These are phyloP conservation scores for Imbricaverruca yamaguchii DNA, from an alignment of 2,888 invertebrate genomes.

Conservation along the genomic window DNA sequence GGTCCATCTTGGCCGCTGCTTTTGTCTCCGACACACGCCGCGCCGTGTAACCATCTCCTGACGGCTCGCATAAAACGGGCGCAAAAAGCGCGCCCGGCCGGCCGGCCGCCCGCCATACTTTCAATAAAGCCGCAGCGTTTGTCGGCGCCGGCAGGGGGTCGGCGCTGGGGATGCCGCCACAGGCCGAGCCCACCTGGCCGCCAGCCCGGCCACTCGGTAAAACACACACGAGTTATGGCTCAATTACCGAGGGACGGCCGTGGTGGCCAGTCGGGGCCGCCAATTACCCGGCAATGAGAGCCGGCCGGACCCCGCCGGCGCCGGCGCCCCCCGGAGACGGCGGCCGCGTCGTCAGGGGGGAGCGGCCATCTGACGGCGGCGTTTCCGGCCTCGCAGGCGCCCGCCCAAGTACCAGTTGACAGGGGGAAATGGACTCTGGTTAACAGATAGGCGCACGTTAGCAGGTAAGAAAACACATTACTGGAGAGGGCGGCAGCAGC, in stretches of 20 bases:
- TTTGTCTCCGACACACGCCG: no score
- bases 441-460: no score
- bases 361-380: no score
- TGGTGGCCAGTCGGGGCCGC: neutral
- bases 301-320: neutral
- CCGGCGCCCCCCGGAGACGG: neutral
- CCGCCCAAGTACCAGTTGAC: no score
- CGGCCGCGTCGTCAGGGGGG: no score
- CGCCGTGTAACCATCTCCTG: neutral
- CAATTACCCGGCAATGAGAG: neutral
- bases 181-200: neutral
- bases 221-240: conserved; percentile 16
- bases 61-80: neutral
- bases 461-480: no score
- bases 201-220: neutral
- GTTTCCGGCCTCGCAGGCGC: no score
- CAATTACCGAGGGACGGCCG: neutral
- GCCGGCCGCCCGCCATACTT: neutral
- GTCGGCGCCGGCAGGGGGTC: neutral
- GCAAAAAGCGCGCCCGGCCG: neutral
- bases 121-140: neutral
- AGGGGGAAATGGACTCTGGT: no score
- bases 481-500: no score
- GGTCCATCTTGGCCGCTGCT: no score
- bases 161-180: neutral